phyloP scores from a whole-genome alignment of 2,113 vertebrate genomes.

The Xiphias gladius region DNA sequence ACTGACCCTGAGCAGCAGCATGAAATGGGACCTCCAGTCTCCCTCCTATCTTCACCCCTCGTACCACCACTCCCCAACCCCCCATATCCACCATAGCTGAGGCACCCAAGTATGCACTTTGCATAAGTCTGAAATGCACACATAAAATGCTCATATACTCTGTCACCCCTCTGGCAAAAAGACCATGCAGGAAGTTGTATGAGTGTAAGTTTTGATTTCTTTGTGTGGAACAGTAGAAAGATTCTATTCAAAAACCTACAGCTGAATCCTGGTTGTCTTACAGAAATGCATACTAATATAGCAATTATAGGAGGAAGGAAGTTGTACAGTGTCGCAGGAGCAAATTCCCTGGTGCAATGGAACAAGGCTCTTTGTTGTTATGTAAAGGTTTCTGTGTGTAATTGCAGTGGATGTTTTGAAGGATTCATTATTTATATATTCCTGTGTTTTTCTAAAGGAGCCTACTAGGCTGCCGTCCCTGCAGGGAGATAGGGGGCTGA shows the following conservation, averaged over 20 bases:
- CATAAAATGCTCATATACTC: conserved; percentile 29
- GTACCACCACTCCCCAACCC: background rate
- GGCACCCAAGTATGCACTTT: conserved; percentile 41
- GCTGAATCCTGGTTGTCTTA: conserved; percentile 67
- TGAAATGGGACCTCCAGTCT: conserved; percentile 70
- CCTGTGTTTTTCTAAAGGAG: conserved; percentile 74
- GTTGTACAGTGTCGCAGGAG: conserved; percentile 71
- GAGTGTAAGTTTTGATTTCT: conserved; percentile 69
- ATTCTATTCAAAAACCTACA: conserved; percentile 63
- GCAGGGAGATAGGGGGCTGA: conserved; percentile 55
- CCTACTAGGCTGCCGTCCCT: conserved; percentile 60
- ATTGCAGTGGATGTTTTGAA: conserved; percentile 81
- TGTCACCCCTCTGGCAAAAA: conserved; percentile 45
- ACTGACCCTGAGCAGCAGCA: conserved; percentile 77
- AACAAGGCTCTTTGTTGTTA: conserved; percentile 84
- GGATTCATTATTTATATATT: conserved; percentile 83
- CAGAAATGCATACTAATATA: conserved; percentile 81
- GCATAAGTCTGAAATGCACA: conserved; percentile 26
- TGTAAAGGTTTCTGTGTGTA: conserved; percentile 82
- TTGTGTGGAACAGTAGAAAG: conserved; percentile 62
- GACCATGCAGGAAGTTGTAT: conserved; percentile 51
- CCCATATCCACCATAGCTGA: conserved; percentile 22
- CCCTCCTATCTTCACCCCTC: conserved; percentile 18
- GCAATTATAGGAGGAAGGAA: conserved; percentile 81
- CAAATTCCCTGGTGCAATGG: conserved; percentile 80